Evolutionary conservation across 92 coral and sea anemone genomes (phyloP), one percentile per base, ranked within the genome.

Genomic region (Nematostella vectensis): DNA sequence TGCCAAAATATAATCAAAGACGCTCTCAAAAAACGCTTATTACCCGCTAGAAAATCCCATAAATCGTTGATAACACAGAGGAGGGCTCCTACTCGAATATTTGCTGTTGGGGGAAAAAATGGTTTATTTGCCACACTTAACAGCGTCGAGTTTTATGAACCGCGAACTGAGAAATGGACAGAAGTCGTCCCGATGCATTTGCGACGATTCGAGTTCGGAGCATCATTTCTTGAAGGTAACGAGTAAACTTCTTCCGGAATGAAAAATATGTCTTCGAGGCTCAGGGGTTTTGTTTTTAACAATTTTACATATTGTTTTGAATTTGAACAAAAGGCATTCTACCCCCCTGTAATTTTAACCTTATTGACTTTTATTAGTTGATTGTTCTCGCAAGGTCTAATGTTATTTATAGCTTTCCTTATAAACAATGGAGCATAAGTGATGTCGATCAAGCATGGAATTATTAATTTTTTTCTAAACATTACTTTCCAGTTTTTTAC

Each of bases 61-160:
- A 72, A 47, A 38, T 63, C 69, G 3, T 53, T 62, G 16, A 59
- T 80, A 26, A 59, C 63, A 28, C 59, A 59, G 38, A 63, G 45
- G 8, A 68, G 91, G 12, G 71, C 96, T 1, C 79, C 91, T 3
- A 72, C 69, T 23, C 79, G 87, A 24, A 82, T 87, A 49, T 79
- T 62, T 68, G 89, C 96, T 4, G 76, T 87, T 27, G 96, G 96
- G 22, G 96, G 96, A 2, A 87, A 87, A 48, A 79, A 83, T 74
- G 96, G 96, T 49, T 72, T 87, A 38, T 87, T 87, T 61, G 96
- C 96, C 27, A 87, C 96, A 11, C 65, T 87, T 50, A 87, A 80
- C 58, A 87, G 89, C 58, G 96, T 79, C 11, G 96, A 87, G 27
- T 62, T 57, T 22, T 87, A 67, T 37, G 89, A 82, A 27, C 96